Evolutionary conservation across 2,113 vertebrate genomes (phyloP).

Genomic region (Alouatta palliata): DNA sequence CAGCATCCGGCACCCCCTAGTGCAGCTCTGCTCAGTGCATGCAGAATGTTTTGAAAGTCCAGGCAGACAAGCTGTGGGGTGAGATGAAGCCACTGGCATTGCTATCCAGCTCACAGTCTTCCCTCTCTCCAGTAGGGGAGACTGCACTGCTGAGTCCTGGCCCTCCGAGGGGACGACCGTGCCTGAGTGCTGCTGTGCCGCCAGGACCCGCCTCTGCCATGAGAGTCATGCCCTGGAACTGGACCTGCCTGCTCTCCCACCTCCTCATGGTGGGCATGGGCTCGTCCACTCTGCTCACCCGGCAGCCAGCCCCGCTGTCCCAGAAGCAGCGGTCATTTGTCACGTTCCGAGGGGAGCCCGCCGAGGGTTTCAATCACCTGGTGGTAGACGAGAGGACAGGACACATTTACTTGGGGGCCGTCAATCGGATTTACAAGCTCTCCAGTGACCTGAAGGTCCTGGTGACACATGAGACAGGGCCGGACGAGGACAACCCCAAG

Average conservation of each 20-base stretch:
- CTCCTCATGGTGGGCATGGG: slow-evolving; percentile 88
- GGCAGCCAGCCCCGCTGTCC: slow-evolving; percentile 83
- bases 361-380: slow-evolving; percentile 96
- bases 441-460: slow-evolving; percentile 92
- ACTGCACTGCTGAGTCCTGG: slow-evolving; percentile 31
- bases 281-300: slow-evolving; percentile 81
- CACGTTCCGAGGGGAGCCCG: slow-evolving; percentile 90
- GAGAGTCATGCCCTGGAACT: slow-evolving; percentile 87
- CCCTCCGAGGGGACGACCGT: not conserved
- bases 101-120: slow-evolving; percentile 67
- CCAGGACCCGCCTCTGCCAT: slow-evolving; percentile 75
- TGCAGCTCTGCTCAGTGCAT: rapidly evolving
- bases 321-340: slow-evolving; percentile 89
- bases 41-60: not conserved
- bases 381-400: slow-evolving; percentile 96
- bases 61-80: not conserved
- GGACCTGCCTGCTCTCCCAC: slow-evolving; percentile 91
- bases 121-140: slow-evolving; percentile 77
- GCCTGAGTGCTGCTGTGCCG: not conserved
- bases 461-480: slow-evolving; percentile 95
- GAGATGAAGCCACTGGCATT: not conserved
- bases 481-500: slow-evolving; percentile 98
- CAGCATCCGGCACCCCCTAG: too few species aligned
- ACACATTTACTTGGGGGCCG: slow-evolving; percentile 95
- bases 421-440: slow-evolving; percentile 98